phyloP scores from a whole-genome alignment of 2,888 invertebrate species.

The Latrodectus elegans region DNA sequence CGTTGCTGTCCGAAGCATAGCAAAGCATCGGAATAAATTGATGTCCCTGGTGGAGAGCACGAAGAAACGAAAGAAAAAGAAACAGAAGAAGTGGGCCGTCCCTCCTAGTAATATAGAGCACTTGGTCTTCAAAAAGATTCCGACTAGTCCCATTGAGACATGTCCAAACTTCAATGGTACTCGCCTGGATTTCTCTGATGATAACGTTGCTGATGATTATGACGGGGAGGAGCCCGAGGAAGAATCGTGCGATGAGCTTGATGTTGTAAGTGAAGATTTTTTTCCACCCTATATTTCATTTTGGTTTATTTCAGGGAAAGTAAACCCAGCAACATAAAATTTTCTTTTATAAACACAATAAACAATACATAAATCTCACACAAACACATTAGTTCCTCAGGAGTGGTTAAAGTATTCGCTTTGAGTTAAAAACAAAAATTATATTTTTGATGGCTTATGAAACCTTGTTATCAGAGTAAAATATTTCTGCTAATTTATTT shows the following conservation, averaged over 20 bases:
- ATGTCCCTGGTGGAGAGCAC: slow-evolving; percentile 67
- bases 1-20: slow-evolving; percentile 59
- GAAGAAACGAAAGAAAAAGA: slow-evolving; percentile 61
- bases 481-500: too few species aligned
- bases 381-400: too few species aligned
- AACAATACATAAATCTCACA: too few species aligned
- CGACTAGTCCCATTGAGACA: slow-evolving; percentile 59
- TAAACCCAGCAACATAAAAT: too few species aligned
- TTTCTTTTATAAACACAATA: too few species aligned
- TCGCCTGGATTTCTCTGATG: slow-evolving; percentile 29
- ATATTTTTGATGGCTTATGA: too few species aligned
- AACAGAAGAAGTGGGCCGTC: slow-evolving; percentile 56
- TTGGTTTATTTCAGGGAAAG: too few species aligned
- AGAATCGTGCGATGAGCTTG: slow-evolving; percentile 51
- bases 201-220: slow-evolving; percentile 14
- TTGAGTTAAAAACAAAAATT: too few species aligned
- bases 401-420: too few species aligned
- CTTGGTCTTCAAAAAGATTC: slow-evolving; percentile 65
- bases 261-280: slow-evolving; percentile 32
- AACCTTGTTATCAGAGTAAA: too few species aligned
- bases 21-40: slow-evolving; percentile 65
- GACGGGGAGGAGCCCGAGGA: slow-evolving; percentile 35
- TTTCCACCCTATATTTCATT: too few species aligned
- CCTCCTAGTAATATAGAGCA: slow-evolving; percentile 65
- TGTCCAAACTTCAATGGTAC: slow-evolving; percentile 55